phyloP scores from a whole-genome alignment of 2,113 vertebrate species.

The Aptenodytes patagonicus region DNA sequence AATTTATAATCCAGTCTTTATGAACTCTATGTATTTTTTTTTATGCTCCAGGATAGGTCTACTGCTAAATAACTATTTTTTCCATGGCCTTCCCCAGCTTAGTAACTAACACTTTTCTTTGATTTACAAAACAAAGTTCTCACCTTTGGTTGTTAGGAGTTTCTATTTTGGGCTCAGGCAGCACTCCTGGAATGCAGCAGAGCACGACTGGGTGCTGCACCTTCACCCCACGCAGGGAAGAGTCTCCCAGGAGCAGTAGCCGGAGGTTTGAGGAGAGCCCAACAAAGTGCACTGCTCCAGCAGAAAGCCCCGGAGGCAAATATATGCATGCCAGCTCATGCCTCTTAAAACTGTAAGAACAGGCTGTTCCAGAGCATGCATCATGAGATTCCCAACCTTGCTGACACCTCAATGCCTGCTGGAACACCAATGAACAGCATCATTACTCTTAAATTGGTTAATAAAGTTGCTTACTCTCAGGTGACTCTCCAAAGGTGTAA shows the following conservation, averaged over 20 bases:
- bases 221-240: background rate
- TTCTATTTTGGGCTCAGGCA: background rate
- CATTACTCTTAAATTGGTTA: background rate
- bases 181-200: conserved; percentile 26
- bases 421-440: background rate
- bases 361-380: conserved; percentile 12
- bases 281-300: background rate
- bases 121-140: conserved; percentile 23
- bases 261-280: background rate
- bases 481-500: background rate
- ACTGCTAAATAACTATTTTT: background rate
- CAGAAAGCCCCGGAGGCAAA: background rate
- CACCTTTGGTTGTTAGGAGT: background rate
- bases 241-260: background rate
- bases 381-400: background rate
- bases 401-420: conserved; percentile 3
- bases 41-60: background rate
- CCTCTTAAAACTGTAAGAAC: background rate
- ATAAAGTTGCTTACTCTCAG: background rate
- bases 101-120: background rate
- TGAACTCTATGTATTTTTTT: background rate
- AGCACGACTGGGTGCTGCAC: background rate
- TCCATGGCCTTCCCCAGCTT: background rate
- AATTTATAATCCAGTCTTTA: background rate
- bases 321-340: background rate